Evolutionary conservation across 2,888 invertebrate genomes (phyloP), one percentile per base, ranked within the genome.

Genomic region (Morpho helenor): DNA sequence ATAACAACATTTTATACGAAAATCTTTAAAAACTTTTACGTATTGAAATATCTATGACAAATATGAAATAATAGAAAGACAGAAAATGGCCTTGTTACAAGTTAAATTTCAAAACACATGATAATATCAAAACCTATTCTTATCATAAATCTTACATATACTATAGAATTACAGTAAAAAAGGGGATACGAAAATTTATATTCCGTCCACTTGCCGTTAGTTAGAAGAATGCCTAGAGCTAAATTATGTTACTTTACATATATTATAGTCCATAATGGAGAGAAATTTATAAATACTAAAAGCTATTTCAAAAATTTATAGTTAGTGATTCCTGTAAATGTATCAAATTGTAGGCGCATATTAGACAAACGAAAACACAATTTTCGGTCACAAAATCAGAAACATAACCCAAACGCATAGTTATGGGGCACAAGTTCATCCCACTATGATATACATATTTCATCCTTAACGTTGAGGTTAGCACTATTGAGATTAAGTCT

Each of bases 171-270:
- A 80, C 70, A 74, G 75, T 80, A 80, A 77, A 82, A 82, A 81
- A 76, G 74, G 31, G 70, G 79, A 77, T 76, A 77, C 64, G 68
- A 67, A 75, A 68, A 71, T 79, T 76, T 71, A 59, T 68, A 73
- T 76, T 72, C 72, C 68, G 74, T 75, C 58, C 59, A 10, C 66
- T 65, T 73, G 31, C 31, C 31, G 3, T 74, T 74, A 77, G 77
- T 82, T 83, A 82, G 73, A 79, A 82, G 77, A 82, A 84, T 79
- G 80, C 74, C 86, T 85, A 86, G 80, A 84, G 80, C 80, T 81
- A 81, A 75, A 58, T 73, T 68, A 75, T 77, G 64, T 75, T 69
- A 74, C 67, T 76, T 77, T 76, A 77, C 69, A 76, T 65, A 69
- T 52, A 50, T 31, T 31, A 56, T 60, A 69, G 69, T 73, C 73